Evolutionary conservation across 2,113 vertebrate species (phyloP).

Genomic region (Eurypyga helias): DNA sequence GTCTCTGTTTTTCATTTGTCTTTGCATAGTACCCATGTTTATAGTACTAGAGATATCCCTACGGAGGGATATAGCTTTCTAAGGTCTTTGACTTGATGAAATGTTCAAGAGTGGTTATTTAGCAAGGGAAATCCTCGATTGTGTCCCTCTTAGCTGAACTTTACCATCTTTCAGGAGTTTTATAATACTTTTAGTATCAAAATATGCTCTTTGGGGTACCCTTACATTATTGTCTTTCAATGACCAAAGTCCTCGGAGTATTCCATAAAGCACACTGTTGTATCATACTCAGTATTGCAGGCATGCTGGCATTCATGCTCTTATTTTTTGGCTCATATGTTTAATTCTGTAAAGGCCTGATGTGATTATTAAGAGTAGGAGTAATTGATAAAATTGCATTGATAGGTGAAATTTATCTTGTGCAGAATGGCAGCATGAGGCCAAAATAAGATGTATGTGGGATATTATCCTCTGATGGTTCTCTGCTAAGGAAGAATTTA

Average conservation of each 20-base stretch:
- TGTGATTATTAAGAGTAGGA: conserved; percentile 24
- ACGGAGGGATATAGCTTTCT: background rate
- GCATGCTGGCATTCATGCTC: background rate
- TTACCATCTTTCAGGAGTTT: background rate
- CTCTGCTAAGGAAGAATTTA: background rate
- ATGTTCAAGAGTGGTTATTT: background rate
- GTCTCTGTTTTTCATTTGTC: background rate
- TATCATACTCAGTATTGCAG: background rate
- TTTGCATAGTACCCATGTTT: background rate
- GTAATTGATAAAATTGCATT: conserved; percentile 4
- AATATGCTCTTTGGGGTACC: background rate
- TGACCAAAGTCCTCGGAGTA: background rate
- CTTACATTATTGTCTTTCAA: background rate
- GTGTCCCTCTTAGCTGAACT: background rate
- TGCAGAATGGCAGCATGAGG: background rate
- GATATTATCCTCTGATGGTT: conserved; percentile 22
- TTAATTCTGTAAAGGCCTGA: background rate
- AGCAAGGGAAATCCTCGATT: background rate
- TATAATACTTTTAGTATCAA: background rate
- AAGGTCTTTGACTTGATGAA: background rate
- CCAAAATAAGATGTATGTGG: conserved; percentile 36
- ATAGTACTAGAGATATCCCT: background rate
- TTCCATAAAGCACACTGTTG: background rate
- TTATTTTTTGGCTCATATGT: conserved; percentile 3
- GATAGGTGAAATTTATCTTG: conserved; percentile 41